Evolutionary conservation across 1,140 invertebrate species (phyloP).

Genomic region (Gryon sp.): DNA sequence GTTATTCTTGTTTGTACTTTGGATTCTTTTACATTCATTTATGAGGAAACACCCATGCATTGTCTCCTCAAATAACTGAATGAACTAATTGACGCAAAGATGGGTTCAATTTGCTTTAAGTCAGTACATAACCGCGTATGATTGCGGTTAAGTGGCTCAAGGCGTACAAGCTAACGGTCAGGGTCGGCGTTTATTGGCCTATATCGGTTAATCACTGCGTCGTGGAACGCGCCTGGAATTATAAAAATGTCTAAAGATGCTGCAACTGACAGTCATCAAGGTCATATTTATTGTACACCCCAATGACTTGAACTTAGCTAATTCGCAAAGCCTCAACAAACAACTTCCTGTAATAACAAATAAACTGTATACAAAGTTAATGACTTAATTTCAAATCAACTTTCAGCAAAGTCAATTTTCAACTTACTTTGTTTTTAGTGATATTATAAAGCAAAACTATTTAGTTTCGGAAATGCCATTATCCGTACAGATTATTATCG

Average conservation of each 20-base stretch:
- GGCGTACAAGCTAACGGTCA: constrained; percentile 51
- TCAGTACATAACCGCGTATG: background rate
- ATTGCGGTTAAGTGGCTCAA: constrained; percentile 53
- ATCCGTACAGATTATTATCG: too few relatives aligned
- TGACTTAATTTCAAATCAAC: too few relatives aligned
- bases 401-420: too few relatives aligned
- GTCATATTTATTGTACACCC: constrained; percentile 24
- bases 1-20: too few relatives aligned
- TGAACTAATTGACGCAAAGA: constrained; percentile 49
- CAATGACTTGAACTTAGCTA: too few relatives aligned
- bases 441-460: too few relatives aligned
- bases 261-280: constrained; percentile 27
- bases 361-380: too few relatives aligned
- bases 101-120: constrained; percentile 30
- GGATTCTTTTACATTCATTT: too few relatives aligned
- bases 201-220: constrained; percentile 51
- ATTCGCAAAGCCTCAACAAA: too few relatives aligned
- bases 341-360: too few relatives aligned
- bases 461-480: too few relatives aligned
- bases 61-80: constrained; percentile 33
- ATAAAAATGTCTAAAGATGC: constrained; percentile 42
- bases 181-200: constrained; percentile 51
- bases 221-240: constrained; percentile 38
- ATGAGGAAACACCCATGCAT: background rate
- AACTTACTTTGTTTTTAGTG: too few relatives aligned